Evolutionary conservation across 2,888 invertebrate species (phyloP).

Genomic region (Orthosia cruda): DNA sequence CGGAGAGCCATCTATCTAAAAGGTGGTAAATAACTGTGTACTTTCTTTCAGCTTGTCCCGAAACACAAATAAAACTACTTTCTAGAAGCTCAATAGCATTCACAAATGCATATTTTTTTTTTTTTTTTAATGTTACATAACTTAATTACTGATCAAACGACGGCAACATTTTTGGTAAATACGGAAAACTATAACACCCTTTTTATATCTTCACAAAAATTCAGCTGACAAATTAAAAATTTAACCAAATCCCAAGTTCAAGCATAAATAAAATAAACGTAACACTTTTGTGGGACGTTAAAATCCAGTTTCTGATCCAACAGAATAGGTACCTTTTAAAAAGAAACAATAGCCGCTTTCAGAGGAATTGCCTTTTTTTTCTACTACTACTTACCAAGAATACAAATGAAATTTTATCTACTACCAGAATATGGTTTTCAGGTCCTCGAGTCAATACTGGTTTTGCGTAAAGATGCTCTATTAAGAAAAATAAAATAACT

Average conservation of each 20-base stretch:
- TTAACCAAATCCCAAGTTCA: constrained; percentile 11
- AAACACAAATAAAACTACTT: too few relatives aligned
- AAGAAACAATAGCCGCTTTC: constrained; percentile 61
- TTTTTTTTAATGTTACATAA: too few relatives aligned
- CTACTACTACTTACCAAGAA: constrained; percentile 33
- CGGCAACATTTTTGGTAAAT: not conserved
- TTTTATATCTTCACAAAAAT: constrained; percentile 9
- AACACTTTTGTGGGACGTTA: constrained; percentile 34
- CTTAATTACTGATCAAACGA: too few relatives aligned
- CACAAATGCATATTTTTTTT: too few relatives aligned
- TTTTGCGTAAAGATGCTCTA: too few relatives aligned
- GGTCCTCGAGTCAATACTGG: too few relatives aligned
- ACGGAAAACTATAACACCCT: not conserved
- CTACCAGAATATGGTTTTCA: too few relatives aligned
- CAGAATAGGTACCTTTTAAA: constrained; percentile 43
- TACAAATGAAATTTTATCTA: constrained; percentile 43
- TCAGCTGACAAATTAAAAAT: not conserved
- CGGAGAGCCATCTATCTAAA: too few relatives aligned
- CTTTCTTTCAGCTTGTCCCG: too few relatives aligned
- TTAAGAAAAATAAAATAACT: too few relatives aligned
- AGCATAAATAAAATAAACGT: constrained; percentile 58
- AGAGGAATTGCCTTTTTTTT: constrained; percentile 56
- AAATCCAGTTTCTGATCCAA: constrained; percentile 48
- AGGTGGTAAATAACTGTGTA: too few relatives aligned
- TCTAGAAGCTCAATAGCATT: too few relatives aligned